Evolutionary conservation across 2,888 invertebrate species (phyloP).

Genomic region (Drosophila kambysellisi): DNA sequence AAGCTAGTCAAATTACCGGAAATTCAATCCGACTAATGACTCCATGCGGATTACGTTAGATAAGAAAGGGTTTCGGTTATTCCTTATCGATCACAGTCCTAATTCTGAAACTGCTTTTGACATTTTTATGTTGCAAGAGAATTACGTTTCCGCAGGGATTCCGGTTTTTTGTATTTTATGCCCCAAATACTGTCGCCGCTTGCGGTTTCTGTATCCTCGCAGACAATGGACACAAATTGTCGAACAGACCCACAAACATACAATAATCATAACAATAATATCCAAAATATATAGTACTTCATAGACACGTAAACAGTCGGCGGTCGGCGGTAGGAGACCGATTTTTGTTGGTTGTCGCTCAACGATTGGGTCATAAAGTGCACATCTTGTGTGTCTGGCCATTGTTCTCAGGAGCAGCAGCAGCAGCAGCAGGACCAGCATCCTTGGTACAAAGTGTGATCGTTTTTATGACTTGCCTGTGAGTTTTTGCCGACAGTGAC

Average conservation of each 20-base stretch:
- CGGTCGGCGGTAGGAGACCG: conserved; percentile 65
- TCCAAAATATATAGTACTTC: conserved; percentile 30
- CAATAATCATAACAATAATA: conserved; percentile 76
- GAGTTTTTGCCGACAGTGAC: conserved; percentile 71
- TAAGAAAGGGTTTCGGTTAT: conserved; percentile 50
- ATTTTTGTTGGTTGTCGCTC: conserved; percentile 22
- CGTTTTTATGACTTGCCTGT: conserved; percentile 76
- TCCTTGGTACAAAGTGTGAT: conserved; percentile 75
- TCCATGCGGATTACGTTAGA: conserved; percentile 40
- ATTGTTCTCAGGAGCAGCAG: conserved; percentile 55
- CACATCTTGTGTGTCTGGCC: conserved; percentile 42
- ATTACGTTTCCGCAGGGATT: conserved; percentile 29
- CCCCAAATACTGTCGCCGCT: conserved; percentile 40
- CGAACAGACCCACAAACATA: conserved; percentile 66
- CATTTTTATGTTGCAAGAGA: conserved; percentile 36
- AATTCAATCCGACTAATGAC: conserved; percentile 66
- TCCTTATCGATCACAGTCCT: conserved; percentile 1
- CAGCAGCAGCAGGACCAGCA: conserved; percentile 28
- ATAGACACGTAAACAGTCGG: conserved; percentile 65
- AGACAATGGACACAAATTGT: conserved; percentile 65
- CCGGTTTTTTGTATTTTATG: conserved; percentile 40
- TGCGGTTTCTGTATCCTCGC: conserved; percentile 54
- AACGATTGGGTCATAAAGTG: conserved; percentile 61
- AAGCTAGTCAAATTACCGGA: conserved; percentile 74
- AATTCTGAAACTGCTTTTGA: conserved; percentile 26